Percentiles rank a stretch among this genome's conserved stretches.
Evolutionary conservation across 2,888 invertebrate species (phyloP).

Genomic region (Erebia palarica): DNA sequence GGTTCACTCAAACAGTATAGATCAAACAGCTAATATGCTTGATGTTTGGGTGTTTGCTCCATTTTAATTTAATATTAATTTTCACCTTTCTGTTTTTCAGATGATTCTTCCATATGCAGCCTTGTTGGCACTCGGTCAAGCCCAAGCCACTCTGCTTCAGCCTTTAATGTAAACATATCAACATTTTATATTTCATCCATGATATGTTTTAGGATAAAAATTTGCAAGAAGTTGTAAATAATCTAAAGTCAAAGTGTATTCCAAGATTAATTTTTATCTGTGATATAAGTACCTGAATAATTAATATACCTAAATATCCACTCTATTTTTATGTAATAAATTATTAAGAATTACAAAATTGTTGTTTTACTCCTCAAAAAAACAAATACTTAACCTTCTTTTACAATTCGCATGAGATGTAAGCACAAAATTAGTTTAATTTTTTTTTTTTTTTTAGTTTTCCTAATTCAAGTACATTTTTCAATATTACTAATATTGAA

Average conservation of each 20-base stretch:
- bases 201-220: conserved; percentile 50
- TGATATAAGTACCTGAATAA: conserved; percentile 18
- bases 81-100: conserved; percentile 82
- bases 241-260: conserved; percentile 7
- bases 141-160: conserved; percentile 84
- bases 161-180: conserved; percentile 79
- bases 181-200: conserved; percentile 59
- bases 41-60: conserved; percentile 72
- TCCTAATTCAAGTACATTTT: no score
- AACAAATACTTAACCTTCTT: neutral
- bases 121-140: conserved; percentile 86
- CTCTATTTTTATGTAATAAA: conserved; percentile 6
- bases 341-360: neutral
- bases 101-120: conserved; percentile 80
- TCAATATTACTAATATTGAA: no score
- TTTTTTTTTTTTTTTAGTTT: no score
- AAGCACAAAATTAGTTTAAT: neutral
- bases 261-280: conserved; percentile 7
- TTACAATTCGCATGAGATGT: neutral
- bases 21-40: conserved; percentile 47
- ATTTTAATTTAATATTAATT: conserved; percentile 58
- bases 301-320: neutral
- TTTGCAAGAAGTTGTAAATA: conserved; percentile 29
- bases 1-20: conserved; percentile 65
- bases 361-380: neutral